A percentile compares a stretch with the other conserved stretches of the same genome.
phyloP scores from a whole-genome alignment of 92 coral and sea anemone species.

The Palythoa grandis region DNA sequence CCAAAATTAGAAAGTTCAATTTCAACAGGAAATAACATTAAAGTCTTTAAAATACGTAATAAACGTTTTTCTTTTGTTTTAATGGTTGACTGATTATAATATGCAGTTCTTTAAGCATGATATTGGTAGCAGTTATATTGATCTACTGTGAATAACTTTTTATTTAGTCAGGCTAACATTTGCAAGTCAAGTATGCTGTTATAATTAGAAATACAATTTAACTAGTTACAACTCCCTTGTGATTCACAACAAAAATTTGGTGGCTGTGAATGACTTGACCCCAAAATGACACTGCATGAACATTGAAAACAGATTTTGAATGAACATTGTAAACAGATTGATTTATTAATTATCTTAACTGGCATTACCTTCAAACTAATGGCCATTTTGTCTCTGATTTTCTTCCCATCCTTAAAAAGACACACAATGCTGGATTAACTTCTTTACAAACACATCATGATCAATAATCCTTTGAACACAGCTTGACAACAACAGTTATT shows the following conservation, averaged over 20 bases:
- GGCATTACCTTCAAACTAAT: conserved; percentile 80
- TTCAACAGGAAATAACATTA: conserved; percentile 37
- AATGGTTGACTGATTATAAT: conserved; percentile 32
- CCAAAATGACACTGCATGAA: background rate
- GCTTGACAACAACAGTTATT: background rate
- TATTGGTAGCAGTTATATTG: conserved; percentile 3
- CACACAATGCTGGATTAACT: background rate
- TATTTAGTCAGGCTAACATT: background rate
- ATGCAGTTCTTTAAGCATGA: background rate
- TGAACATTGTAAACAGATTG: background rate
- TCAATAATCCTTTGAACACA: background rate
- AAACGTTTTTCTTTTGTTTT: background rate
- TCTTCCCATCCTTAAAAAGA: conserved; percentile 85
- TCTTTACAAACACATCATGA: background rate
- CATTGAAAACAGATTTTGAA: background rate
- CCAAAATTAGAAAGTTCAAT: background rate
- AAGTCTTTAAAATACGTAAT: background rate
- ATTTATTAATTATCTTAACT: background rate
- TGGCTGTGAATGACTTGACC: background rate
- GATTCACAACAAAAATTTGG: background rate
- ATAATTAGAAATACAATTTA: background rate
- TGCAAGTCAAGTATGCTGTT: background rate
- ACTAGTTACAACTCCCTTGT: background rate
- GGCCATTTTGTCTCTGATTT: conserved; percentile 93
- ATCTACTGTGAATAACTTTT: background rate